Conservation (phyloP, 2,888 invertebrate species). For the Euproctis similis region DNA sequence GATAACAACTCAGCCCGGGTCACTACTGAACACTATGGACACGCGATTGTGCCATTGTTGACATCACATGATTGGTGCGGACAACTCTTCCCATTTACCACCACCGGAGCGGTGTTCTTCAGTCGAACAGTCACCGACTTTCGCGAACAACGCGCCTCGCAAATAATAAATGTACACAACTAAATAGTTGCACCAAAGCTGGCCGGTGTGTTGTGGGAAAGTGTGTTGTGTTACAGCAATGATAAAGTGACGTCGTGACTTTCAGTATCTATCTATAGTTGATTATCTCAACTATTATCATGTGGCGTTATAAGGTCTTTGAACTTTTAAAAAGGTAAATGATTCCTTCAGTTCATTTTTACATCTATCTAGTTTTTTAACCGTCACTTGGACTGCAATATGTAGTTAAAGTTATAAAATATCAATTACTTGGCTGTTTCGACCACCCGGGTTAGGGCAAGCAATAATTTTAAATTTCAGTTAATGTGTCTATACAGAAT, state of each 20-base stretch:
- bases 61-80: slow-evolving; percentile 35
- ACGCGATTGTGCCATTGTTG: slow-evolving; percentile 46
- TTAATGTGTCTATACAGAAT: too few relatives aligned
- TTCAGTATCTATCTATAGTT: slow-evolving; percentile 2
- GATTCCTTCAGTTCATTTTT: slow-evolving; percentile 4
- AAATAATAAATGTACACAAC: slow-evolving; percentile 16
- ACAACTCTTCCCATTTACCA: slow-evolving; percentile 35
- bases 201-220: too few relatives aligned
- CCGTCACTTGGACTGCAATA: too few relatives aligned
- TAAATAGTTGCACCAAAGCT: too few relatives aligned
- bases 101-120: slow-evolving; percentile 25
- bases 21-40: too few relatives aligned
- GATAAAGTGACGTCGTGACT: slow-evolving; percentile 10
- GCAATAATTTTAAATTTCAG: too few relatives aligned
- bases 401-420: too few relatives aligned
- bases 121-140: slow-evolving; percentile 48
- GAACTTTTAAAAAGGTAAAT: slow-evolving; percentile 34
- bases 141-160: slow-evolving; percentile 39
- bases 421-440: too few relatives aligned
- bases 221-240: slow-evolving; percentile 5
- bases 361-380: too few relatives aligned
- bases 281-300: slow-evolving; percentile 17
- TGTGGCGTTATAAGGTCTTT: slow-evolving; percentile 32
- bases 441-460: too few relatives aligned
- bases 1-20: too few relatives aligned